Evolutionary conservation across 2,888 invertebrate genomes (phyloP), one percentile per base, ranked within the genome.

Genomic region (Eupsilia transversa): DNA sequence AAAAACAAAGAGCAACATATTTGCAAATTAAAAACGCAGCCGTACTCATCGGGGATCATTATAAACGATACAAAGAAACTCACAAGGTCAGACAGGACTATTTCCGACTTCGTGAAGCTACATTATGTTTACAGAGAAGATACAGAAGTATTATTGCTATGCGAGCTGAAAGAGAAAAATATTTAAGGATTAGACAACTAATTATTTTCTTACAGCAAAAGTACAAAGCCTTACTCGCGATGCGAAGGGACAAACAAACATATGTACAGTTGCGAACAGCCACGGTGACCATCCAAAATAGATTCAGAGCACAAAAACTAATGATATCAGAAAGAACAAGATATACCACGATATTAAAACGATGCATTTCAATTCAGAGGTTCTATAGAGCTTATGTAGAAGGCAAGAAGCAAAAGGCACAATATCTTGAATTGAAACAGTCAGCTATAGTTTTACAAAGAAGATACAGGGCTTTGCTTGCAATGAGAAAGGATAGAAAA

Each of bases 281-380:
- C 10, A 67, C 86, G 3, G 43, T 91, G 27, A 81, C 82, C 20
- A 82, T 95, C 66, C 95, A 94, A 82, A 89, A 79, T 10, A 91
- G 91, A 88, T 97, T 92, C 87, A 94, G 94, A 85, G 93, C 95
- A 17, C 86, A 89, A 43, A 80, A 88, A 23, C 80, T 90, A 2
- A 94, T 94, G 92, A 94, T 92, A 86, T 80, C 80, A 71, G 92
- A 94, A 69, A 92, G 94, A 77, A 80, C 85, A 23, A 88, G 91
- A 49, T 97, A 95, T 86, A 74, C 94, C 20, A 85, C 85, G 27
- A 87, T 93, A 49, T 91, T 93, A 82, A 90, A 90, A 65, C 92
- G 96, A 1, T 92, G 91, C 64, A 81, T 91, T 35, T 72, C 86
- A 12, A 94, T 97, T 61, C 97, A 97, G 87, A 91, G 87, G 73